These are phyloP conservation scores for Palythoa heliodiscus DNA, from an alignment of 92 coral and sea anemone species.

Conservation along the genomic window DNA sequence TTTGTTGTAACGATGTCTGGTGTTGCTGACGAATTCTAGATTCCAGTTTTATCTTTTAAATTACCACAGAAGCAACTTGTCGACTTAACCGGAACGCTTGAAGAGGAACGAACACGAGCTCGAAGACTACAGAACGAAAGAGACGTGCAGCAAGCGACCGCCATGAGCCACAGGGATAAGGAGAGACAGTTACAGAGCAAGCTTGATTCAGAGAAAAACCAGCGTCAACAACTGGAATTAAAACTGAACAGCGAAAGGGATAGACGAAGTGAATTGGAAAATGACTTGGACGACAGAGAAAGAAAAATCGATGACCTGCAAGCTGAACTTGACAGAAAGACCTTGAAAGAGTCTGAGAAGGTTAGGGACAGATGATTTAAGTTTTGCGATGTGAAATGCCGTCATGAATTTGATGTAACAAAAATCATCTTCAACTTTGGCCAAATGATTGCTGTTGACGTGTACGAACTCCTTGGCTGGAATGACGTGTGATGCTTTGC, in stretches of 20 bases:
- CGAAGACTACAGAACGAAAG: conserved; percentile 92
- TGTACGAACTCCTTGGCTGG: too few species aligned
- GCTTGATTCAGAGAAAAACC: conserved; percentile 72
- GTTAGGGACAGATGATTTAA: conserved; percentile 1
- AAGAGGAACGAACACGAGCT: conserved; percentile 86
- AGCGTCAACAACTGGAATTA: conserved; percentile 66
- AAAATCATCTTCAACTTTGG: background rate
- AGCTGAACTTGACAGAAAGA: conserved; percentile 48
- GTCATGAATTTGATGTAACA: too few species aligned
- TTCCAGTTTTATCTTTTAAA: background rate
- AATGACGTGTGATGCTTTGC: too few species aligned
- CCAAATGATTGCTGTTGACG: background rate
- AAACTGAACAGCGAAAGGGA: conserved; percentile 70
- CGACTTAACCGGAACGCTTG: conserved; percentile 87
- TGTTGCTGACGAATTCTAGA: background rate
- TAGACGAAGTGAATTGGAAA: conserved; percentile 50
- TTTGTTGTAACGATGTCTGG: background rate
- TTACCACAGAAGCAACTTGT: conserved; percentile 80
- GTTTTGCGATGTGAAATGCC: background rate
- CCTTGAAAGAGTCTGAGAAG: conserved; percentile 55
- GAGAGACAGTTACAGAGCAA: conserved; percentile 78
- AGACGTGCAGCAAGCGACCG: conserved; percentile 94
- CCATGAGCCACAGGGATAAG: conserved; percentile 87
- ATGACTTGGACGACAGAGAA: conserved; percentile 59
- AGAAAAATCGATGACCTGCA: conserved; percentile 48